These are phyloP conservation scores for Burhinus oedicnemus DNA, from an alignment of 2,113 vertebrate genomes.

Conservation along the genomic window DNA sequence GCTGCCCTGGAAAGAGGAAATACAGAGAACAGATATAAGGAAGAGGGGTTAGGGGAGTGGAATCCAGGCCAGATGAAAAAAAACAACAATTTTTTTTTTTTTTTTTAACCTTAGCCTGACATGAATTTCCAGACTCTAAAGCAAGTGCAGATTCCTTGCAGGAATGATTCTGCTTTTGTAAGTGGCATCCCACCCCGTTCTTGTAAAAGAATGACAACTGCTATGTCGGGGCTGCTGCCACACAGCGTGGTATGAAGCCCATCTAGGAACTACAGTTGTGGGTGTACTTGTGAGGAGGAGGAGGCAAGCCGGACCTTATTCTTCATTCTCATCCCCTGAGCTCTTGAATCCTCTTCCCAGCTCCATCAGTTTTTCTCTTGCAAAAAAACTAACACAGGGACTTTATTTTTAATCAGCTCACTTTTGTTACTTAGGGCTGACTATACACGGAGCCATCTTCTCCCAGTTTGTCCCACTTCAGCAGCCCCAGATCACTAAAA, in stretches of 20 bases:
- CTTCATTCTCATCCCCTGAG: not conserved
- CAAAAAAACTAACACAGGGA: not conserved
- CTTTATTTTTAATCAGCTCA: not conserved
- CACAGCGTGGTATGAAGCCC: not conserved
- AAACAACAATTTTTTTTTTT: not conserved
- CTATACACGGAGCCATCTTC: not conserved
- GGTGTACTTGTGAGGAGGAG: not conserved
- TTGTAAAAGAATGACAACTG: not conserved
- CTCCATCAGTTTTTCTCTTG: not conserved
- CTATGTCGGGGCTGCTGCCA: not conserved
- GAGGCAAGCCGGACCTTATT: not conserved
- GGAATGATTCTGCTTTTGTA: not conserved
- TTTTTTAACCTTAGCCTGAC: not conserved
- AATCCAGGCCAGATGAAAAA: not conserved
- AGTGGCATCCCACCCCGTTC: not conserved
- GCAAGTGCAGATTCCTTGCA: not conserved
- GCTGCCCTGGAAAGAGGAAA: not conserved
- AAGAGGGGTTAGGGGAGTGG: accelerated
- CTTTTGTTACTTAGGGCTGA: not conserved
- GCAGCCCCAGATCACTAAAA: not conserved
- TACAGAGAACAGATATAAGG: not conserved
- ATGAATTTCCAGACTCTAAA: not conserved
- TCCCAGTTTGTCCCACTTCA: not conserved
- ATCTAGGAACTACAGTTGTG: not conserved
- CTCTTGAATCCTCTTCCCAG: not conserved